Conservation (phyloP, 2,888 invertebrate genomes). For the Dendrolimus pini region DNA sequence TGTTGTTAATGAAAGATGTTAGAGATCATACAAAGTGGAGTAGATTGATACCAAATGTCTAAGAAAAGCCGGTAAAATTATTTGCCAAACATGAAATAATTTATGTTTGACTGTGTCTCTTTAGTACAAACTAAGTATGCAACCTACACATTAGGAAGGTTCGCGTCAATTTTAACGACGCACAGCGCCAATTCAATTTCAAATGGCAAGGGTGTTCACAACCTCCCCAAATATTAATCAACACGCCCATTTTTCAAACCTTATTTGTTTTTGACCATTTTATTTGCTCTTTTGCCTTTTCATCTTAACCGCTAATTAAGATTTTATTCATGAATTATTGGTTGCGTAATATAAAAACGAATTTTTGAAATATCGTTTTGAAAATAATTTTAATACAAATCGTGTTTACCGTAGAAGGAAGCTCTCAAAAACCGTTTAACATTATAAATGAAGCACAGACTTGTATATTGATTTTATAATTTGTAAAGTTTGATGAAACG, state of each 20-base stretch:
- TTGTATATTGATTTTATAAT: no score
- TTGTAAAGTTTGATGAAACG: no score
- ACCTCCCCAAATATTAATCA: slow-evolving; percentile 66
- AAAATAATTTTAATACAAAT: not conserved
- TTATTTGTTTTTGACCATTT: slow-evolving; percentile 61
- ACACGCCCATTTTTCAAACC: slow-evolving; percentile 64
- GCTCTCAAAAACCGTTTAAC: no score
- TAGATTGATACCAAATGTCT: no score
- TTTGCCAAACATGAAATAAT: no score
- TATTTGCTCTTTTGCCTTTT: slow-evolving; percentile 49
- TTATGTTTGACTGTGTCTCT: not conserved
- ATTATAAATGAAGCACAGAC: no score
- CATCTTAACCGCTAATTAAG: slow-evolving; percentile 62
- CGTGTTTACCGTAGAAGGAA: not conserved
- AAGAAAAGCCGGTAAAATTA: no score
- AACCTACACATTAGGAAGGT: slow-evolving; percentile 25
- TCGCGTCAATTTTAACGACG: slow-evolving; percentile 63
- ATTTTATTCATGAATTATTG: slow-evolving; percentile 65
- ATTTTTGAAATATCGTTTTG: not conserved
- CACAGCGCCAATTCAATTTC: slow-evolving; percentile 52
- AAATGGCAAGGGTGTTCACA: slow-evolving; percentile 33
- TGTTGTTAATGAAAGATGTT: no score
- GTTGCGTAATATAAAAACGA: not conserved
- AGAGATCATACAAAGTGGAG: no score
- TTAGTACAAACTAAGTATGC: slow-evolving; percentile 20